Percentiles rank a stretch among this genome's conserved stretches.
These are phyloP conservation scores for Etheostoma spectabile DNA, from an alignment of 2,113 vertebrate genomes.

Conservation along the genomic window DNA sequence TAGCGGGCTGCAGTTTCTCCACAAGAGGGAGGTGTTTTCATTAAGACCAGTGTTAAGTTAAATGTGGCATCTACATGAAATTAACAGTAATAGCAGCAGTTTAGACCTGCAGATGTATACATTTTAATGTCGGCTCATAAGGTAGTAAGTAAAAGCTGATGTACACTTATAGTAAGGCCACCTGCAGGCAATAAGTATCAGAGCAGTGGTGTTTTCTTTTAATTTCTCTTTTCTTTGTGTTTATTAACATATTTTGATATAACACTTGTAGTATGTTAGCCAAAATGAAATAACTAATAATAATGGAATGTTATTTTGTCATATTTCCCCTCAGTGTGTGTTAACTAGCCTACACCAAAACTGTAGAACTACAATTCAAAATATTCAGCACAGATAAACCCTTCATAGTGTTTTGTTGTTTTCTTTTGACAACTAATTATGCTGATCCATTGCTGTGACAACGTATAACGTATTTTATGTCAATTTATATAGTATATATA, in stretches of 20 bases:
- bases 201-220: neutral
- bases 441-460: neutral
- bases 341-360: neutral
- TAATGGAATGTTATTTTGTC: neutral
- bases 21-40: neutral
- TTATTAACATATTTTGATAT: neutral
- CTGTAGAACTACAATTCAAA: neutral
- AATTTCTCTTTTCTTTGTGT: neutral
- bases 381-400: neutral
- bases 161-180: neutral
- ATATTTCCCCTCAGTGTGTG: neutral
- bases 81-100: neutral
- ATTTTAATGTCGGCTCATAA: neutral
- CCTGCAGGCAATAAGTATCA: no score
- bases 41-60: neutral
- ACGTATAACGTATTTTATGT: neutral
- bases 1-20: neutral
- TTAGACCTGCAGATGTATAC: neutral
- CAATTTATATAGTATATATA: neutral
- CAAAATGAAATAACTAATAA: neutral
- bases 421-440: neutral
- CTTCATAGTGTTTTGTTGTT: neutral
- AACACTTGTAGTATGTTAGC: neutral
- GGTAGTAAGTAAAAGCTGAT: neutral
- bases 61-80: neutral